These are phyloP conservation scores for Schizopygopsis pylzovi DNA, from an alignment of 2,797 vertebrate genomes.

Conservation along the genomic window DNA sequence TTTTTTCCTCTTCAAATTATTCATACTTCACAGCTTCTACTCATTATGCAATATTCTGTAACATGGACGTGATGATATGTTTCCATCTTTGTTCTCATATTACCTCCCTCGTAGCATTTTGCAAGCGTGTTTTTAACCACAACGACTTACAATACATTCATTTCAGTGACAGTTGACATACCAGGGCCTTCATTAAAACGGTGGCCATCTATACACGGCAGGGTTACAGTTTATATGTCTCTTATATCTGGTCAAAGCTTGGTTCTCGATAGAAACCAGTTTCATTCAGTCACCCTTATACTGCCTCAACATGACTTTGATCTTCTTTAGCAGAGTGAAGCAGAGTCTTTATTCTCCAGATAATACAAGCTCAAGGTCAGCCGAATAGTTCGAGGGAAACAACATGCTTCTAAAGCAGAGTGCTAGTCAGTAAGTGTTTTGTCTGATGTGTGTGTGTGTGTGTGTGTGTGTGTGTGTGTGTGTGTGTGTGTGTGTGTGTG, in stretches of 20 bases:
- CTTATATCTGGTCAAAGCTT: slow-evolving; percentile 19
- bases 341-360: slow-evolving; percentile 56
- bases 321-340: slow-evolving; percentile 42
- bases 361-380: slow-evolving; percentile 63
- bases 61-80: slow-evolving; percentile 2
- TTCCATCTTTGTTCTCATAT: slow-evolving; percentile 30
- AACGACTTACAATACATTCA: neutral
- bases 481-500: slow-evolving; percentile 3
- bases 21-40: slow-evolving; percentile 17
- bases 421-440: too few relatives aligned
- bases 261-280: slow-evolving; percentile 19
- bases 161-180: neutral
- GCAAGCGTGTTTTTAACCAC: neutral
- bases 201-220: neutral
- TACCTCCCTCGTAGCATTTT: neutral
- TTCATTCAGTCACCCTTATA: slow-evolving; percentile 39
- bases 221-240: slow-evolving; percentile 10
- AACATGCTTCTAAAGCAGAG: too few relatives aligned
- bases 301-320: slow-evolving; percentile 48
- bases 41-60: slow-evolving; percentile 32
- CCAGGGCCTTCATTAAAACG: neutral
- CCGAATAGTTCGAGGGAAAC: slow-evolving; percentile 48
- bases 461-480: slow-evolving; percentile 1
- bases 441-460: slow-evolving; percentile 17
- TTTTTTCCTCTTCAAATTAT: slow-evolving; percentile 26